Evolutionary conservation across 1,140 invertebrate genomes (phyloP).

Genomic region (Drosophila subpulchrella): DNA sequence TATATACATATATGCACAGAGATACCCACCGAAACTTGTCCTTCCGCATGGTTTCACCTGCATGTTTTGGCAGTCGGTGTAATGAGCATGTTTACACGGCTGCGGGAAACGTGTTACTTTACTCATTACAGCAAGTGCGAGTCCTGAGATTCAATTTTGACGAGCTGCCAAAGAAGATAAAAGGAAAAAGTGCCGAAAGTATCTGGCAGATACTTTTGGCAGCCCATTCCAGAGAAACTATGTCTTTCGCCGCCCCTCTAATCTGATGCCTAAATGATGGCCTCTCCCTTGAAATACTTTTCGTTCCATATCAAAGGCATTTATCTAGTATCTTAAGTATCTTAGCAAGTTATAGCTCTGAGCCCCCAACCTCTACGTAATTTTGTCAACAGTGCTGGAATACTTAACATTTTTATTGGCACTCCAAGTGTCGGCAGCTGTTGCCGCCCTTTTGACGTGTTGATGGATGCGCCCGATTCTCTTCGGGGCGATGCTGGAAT

Average conservation of each 20-base stretch:
- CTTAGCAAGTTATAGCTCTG: slow-evolving; percentile 32
- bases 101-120: slow-evolving; percentile 52
- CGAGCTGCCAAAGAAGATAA: slow-evolving; percentile 23
- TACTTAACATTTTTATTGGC: slow-evolving; percentile 84
- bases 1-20: slow-evolving; percentile 13
- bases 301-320: slow-evolving; percentile 53
- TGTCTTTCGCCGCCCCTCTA: slow-evolving; percentile 47
- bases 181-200: slow-evolving; percentile 32
- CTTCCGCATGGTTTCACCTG: slow-evolving; percentile 60
- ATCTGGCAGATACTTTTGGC: slow-evolving; percentile 40
- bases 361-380: slow-evolving; percentile 25
- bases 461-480: slow-evolving; percentile 66
- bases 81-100: slow-evolving; percentile 65
- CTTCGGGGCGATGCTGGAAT: slow-evolving; percentile 27
- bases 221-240: slow-evolving; percentile 31
- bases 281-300: background rate
- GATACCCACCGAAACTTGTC: slow-evolving; percentile 40
- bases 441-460: slow-evolving; percentile 69
- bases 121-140: slow-evolving; percentile 67
- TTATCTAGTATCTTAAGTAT: slow-evolving; percentile 56
- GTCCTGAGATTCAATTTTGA: slow-evolving; percentile 19
- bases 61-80: slow-evolving; percentile 54
- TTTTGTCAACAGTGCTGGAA: slow-evolving; percentile 79
- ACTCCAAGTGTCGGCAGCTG: slow-evolving; percentile 76
- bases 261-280: slow-evolving; percentile 65